Evolutionary conservation across 1,140 invertebrate species (phyloP), one percentile per base, ranked within the genome.

Genomic region (Lutraria rhynchaena): DNA sequence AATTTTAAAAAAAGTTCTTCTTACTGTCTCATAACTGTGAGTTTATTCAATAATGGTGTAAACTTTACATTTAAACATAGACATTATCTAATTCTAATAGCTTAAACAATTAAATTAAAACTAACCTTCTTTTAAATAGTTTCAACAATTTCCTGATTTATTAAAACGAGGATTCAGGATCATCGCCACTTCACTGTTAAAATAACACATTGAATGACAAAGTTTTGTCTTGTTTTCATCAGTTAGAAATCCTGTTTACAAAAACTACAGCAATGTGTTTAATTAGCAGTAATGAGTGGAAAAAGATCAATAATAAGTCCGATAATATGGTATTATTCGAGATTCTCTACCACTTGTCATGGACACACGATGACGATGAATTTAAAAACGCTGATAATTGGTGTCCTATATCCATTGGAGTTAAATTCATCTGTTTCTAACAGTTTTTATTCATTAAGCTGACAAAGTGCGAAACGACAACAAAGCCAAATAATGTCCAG

Each of bases 341-440:
- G 37, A 41, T 5, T 15, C 37, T 5, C 15, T 41, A 41, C 33
- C 63, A 29, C 0, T 37, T 17, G n/a, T 31, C 31, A 49, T 22
- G 37, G 5, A 57, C 7, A 5, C 37, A 41, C 37, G 37, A n/a
- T 51, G 27, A 4, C 24, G n/a, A 24, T 13, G 17, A 63, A 51
- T 69, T 78, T 57, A 29, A 63, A 78, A 78, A 49, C 15, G 27
- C 29, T 69, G 49, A 31, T 57, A 53, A 69, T 51, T 65, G 19
- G 24, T 29, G 33, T 49, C 33, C 11, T 1, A 1, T 53, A 57
- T 31, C 35, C 41, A 33, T 41, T 41, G 9, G 55, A 78, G 35
- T 78, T 78, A 53, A 69, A 41, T 53, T 69, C 60, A 69, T 58
- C 46, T 22, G 11, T 67, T 78, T 69, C 46, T 78, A 35, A 58